Base-by-base conservation (phyloP, 2,797 vertebrate genomes). In the Cossypha niveicapilla region DNA sequence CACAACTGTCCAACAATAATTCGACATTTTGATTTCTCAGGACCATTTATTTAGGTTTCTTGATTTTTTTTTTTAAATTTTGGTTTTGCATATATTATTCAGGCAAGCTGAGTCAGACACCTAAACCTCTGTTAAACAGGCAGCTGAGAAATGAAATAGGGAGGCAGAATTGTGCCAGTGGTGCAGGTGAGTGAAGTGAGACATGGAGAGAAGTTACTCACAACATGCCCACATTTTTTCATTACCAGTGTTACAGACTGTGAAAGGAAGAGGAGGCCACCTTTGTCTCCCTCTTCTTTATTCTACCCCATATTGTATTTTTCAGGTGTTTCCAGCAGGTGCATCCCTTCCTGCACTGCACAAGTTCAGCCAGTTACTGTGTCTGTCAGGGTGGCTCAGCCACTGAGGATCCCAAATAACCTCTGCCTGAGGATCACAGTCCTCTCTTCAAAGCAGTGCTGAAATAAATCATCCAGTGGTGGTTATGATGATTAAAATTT, bases 181-280 rank as follows among this genome's bases (percentile, higher is more conserved):
- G 72, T 71, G 53, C 90, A 92, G 74, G 88, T 88, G 83, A 71
- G 76, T 75, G 71, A 90, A 71, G n/a, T 63, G 79, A 92, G 60
- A 88, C 51, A 50, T 7, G 32, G 66, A 73, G 24, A 77, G 42
- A 42, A 68, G n/a, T 84, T 62, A 60, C 13, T 73, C 5, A 3
- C 41, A 66, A 12, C 10, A 1, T 10, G 37, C 39, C 62, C 58
- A 27, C 3, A 15, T 48, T 66, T 56, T 7, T 56, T 76, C 39
- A 23, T 62, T 47, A 8, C 27, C n/a, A 37, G 27, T 4, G 2
- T 60, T 58, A 30, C 25, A 53, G 65, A 53, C 19, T 5, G 4
- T 4, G 37, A 22, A 66, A 39, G 48, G 72, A 63, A 68, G 70
- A 72, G n/a, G 30, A 82, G 45, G 9, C 4, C 35, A 67, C 34